Conservation (phyloP, 2,888 invertebrate species). For the Harpalus rubripes region DNA sequence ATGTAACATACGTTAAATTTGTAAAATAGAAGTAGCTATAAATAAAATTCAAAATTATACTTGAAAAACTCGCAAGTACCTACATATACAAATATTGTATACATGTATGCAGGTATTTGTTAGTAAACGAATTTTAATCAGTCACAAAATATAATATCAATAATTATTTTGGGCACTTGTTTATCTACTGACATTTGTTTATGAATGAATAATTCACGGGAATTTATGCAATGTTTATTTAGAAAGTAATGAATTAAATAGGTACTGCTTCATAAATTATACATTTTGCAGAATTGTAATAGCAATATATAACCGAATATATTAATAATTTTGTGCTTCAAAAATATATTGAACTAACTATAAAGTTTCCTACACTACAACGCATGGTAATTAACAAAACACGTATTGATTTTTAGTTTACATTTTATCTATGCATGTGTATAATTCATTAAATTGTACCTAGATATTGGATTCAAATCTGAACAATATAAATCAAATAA, state of each 20-base stretch:
- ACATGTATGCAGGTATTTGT: too few relatives aligned
- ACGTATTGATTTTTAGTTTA: not conserved
- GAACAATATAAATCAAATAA: too few relatives aligned
- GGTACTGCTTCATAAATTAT: conserved; percentile 12
- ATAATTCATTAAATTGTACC: not conserved
- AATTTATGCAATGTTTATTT: conserved; percentile 35
- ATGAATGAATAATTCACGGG: not conserved
- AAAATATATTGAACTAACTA: not conserved
- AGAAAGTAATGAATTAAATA: not conserved
- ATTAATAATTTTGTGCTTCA: not conserved
- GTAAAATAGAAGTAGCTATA: too few relatives aligned
- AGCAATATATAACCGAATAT: not conserved
- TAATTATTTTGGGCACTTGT: not conserved
- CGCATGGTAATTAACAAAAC: too few relatives aligned
- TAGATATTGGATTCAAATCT: too few relatives aligned
- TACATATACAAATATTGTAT: too few relatives aligned
- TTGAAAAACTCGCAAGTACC: too few relatives aligned
- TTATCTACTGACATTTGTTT: conserved; percentile 17
- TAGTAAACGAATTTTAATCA: too few relatives aligned
- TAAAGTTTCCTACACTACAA: not conserved
- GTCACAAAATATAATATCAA: not conserved
- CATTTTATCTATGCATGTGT: not conserved
- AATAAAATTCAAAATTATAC: too few relatives aligned
- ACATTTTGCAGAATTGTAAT: not conserved
- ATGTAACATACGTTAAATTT: too few relatives aligned